Percentiles rank a stretch among this genome's conserved stretches.
Evolutionary conservation across 1,140 invertebrate species (phyloP).

Genomic region (Eueides isabella): DNA sequence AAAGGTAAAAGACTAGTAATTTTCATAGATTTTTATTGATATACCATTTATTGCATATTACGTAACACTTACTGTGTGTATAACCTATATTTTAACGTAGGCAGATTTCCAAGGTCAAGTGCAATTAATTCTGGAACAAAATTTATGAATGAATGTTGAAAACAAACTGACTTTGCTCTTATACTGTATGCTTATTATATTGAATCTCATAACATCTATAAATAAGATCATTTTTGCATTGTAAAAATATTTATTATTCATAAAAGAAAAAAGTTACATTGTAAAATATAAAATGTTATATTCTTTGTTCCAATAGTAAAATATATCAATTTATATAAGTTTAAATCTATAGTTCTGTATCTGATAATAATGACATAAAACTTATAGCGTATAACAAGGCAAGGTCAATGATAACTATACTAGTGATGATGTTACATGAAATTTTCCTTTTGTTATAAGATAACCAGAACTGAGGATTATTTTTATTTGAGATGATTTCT

Average conservation of each 20-base stretch:
- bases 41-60: constrained; percentile 35
- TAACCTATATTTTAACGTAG: constrained; percentile 44
- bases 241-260: no score
- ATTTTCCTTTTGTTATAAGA: constrained; percentile 2
- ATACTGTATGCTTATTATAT: no score
- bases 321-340: background rate
- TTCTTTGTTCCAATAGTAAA: no score
- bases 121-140: constrained; percentile 6
- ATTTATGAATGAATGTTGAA: background rate
- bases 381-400: background rate
- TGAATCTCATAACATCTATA: no score
- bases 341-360: background rate
- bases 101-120: constrained; percentile 40
- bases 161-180: background rate
- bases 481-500: background rate
- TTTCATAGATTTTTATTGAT: constrained; percentile 2
- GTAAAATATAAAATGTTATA: no score
- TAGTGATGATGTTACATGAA: background rate
- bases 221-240: no score
- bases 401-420: constrained; percentile 9
- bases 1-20: constrained; percentile 77
- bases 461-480: background rate
- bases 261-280: no score
- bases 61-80: constrained; percentile 43
- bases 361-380: constrained; percentile 15